Evolutionary conservation across 2,888 invertebrate genomes (phyloP), one percentile per base, ranked within the genome.

Genomic region (Epiperipatus broadwayi): DNA sequence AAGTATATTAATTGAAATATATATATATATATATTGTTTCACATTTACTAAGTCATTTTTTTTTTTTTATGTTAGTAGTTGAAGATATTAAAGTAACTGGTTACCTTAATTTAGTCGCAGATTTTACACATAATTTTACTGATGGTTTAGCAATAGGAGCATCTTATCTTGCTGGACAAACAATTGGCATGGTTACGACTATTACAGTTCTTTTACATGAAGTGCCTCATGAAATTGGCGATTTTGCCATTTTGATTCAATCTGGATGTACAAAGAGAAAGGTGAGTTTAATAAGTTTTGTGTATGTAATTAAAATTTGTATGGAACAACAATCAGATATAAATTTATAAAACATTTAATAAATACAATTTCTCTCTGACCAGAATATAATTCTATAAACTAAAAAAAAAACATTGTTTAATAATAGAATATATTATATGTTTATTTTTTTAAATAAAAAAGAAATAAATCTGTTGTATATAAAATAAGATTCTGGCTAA

Each of bases 81-180:
- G 37, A 20, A 21, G 47, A 50, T 16, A 74, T 83, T 36, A 74
- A 78, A 60, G 78, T 85, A 10, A 72, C 84, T 22, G 91, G 91
- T 2, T 97, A 93, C 58, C 67, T 99, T 44, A 99, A 99, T 63
- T 65, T 99, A 47, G 93, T 84, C 37, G 97, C 97, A 22, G 97
- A 99, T 60, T 93, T 93, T 59, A 75, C 87, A 10, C 97, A 99
- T 59, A 99, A 99, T 63, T 93, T 99, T 55, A 99, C 97, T 8
- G 97, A 99, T 68, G 97, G 97, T 16, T 65, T 99, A 43, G 97
- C 97, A 16, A 95, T 99, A 56, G 97, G 97, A 35, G 95, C 95
- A 1, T 93, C 93, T 1, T 95, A 78, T 58, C 70, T 93, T 52
- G 89, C 85, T 42, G 91, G 93, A 8, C 73, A 77, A 50, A 78